Percentiles rank a stretch among this genome's conserved stretches.
phyloP scores from a whole-genome alignment of 2,797 vertebrate species.

The Xyrichtys novacula region DNA sequence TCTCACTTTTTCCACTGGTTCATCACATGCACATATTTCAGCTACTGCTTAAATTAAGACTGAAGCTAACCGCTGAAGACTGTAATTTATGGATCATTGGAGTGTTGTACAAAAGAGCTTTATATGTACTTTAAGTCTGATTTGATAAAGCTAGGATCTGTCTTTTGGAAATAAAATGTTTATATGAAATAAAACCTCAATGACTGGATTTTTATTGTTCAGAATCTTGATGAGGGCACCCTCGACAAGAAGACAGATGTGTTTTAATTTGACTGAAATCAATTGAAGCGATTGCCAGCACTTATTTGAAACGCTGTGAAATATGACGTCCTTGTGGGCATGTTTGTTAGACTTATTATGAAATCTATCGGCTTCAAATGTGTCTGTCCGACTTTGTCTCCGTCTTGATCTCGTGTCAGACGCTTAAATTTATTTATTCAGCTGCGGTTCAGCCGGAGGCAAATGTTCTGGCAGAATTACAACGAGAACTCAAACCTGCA shows the following conservation, averaged over 20 bases:
- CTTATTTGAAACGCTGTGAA: too few species aligned
- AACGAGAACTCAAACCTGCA: constrained; percentile 17
- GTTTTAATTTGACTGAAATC: too few species aligned
- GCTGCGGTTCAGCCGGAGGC: constrained; percentile 25
- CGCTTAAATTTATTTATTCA: constrained; percentile 40
- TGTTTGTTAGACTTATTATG: not conserved
- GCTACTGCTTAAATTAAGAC: constrained; percentile 15
- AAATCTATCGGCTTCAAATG: constrained; percentile 6
- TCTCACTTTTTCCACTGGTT: constrained; percentile 12
- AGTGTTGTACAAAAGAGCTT: not conserved
- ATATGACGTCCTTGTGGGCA: too few species aligned
- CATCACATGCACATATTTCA: constrained; percentile 15
- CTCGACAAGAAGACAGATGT: too few species aligned
- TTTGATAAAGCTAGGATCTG: not conserved
- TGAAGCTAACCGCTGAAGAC: constrained; percentile 26
- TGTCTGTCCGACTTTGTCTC: constrained; percentile 23
- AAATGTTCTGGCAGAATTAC: constrained; percentile 26
- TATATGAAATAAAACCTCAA: constrained; percentile 11
- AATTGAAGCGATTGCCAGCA: too few species aligned
- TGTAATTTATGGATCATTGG: constrained; percentile 13
- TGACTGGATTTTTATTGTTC: not conserved
- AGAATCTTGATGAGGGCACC: too few species aligned
- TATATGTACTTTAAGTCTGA: constrained; percentile 13
- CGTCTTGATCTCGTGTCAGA: constrained; percentile 9
- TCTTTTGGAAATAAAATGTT: constrained; percentile 7